Evolutionary conservation across 2,113 vertebrate species (phyloP).

Genomic region (Nyctibius bracteatus): DNA sequence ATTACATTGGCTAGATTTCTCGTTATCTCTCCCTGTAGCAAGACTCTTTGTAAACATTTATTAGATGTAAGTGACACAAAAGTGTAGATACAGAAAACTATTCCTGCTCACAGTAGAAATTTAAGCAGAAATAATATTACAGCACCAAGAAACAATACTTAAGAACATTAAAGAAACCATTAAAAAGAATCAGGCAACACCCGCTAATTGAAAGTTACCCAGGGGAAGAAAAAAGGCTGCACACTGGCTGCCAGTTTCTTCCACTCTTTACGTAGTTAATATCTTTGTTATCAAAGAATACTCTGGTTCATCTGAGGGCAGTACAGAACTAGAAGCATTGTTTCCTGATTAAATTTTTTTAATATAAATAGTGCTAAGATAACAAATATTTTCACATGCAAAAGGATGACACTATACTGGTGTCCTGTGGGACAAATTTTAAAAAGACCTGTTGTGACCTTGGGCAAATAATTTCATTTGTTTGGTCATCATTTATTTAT

Average conservation of each 20-base stretch:
- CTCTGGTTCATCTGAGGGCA: not conserved
- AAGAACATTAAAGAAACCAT: not conserved
- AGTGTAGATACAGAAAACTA: not conserved
- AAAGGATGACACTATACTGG: not conserved
- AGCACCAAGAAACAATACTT: not conserved
- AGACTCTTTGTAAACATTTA: not conserved
- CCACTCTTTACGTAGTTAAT: not conserved
- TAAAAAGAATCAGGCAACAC: not conserved
- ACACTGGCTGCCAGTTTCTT: not conserved
- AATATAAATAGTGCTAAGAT: not conserved
- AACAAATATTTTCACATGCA: not conserved
- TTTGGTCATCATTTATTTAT: not conserved
- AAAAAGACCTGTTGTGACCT: not conserved
- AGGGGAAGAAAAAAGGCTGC: not conserved
- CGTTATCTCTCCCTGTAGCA: not conserved
- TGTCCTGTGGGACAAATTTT: not conserved
- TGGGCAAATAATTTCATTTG: not conserved
- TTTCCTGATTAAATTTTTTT: not conserved
- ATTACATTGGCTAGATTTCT: not conserved
- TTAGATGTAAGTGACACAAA: not conserved
- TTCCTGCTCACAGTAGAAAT: not conserved
- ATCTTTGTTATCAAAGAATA: not conserved
- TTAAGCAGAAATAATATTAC: not conserved
- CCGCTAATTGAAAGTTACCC: not conserved
- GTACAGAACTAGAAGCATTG: not conserved